Evolutionary conservation across 1,140 invertebrate species (phyloP).

Genomic region (Bombyx mandarina): DNA sequence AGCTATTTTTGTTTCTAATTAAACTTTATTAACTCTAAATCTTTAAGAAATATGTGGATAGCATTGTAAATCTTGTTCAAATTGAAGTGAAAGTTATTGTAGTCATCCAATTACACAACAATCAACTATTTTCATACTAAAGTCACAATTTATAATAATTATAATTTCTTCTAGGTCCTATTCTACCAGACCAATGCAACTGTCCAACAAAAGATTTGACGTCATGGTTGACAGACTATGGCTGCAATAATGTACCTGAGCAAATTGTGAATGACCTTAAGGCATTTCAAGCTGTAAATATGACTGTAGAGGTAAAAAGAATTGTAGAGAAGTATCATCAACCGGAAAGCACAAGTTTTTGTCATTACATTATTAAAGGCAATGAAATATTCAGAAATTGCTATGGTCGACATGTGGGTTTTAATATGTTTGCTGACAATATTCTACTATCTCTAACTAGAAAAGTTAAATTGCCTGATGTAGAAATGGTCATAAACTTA

Average conservation of each 20-base stretch:
- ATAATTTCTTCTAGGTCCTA: slow-evolving; percentile 68
- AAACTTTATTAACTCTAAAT: too few relatives aligned
- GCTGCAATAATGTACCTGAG: slow-evolving; percentile 76
- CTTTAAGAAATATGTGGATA: too few relatives aligned
- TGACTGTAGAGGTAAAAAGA: slow-evolving; percentile 76
- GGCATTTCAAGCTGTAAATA: slow-evolving; percentile 80
- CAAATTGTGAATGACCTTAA: slow-evolving; percentile 85
- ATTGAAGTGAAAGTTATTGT: too few relatives aligned
- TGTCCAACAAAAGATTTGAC: slow-evolving; percentile 80
- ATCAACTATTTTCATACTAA: too few relatives aligned
- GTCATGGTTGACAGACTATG: slow-evolving; percentile 78
- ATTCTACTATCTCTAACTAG: slow-evolving; percentile 87
- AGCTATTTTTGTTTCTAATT: too few relatives aligned
- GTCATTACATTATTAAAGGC: slow-evolving; percentile 90
- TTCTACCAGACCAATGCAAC: slow-evolving; percentile 88
- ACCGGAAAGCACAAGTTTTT: slow-evolving; percentile 86
- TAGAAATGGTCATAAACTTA: slow-evolving; percentile 94
- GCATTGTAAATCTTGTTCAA: too few relatives aligned
- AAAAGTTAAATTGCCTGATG: slow-evolving; percentile 88
- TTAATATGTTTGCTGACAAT: slow-evolving; percentile 95
- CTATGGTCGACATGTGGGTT: slow-evolving; percentile 95
- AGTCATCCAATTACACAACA: too few relatives aligned
- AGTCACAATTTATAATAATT: not conserved
- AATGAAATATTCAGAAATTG: slow-evolving; percentile 91
- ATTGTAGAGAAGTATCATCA: slow-evolving; percentile 77